Conservation (phyloP, 2,888 invertebrate genomes). For the Stenurella melanura region DNA sequence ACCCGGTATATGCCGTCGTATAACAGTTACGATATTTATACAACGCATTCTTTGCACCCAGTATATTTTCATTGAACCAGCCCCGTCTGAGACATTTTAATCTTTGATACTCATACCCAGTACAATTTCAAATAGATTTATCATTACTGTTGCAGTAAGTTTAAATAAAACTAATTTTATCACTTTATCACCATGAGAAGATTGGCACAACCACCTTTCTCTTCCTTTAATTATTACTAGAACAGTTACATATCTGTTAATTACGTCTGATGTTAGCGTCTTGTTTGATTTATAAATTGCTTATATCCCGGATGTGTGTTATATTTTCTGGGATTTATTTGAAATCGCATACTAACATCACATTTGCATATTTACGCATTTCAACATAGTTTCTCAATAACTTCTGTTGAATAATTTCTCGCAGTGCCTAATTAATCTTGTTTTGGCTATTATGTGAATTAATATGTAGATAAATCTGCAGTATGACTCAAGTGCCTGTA, state of each 20-base stretch:
- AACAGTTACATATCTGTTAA: slow-evolving; percentile 34
- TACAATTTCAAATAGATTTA: no score
- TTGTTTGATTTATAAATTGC: slow-evolving; percentile 27
- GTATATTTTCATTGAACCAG: no score
- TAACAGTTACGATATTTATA: no score
- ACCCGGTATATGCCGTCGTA: no score
- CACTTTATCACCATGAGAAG: not conserved
- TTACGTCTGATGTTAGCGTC: slow-evolving; percentile 5
- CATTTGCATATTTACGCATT: not conserved
- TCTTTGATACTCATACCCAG: no score
- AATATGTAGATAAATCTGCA: not conserved
- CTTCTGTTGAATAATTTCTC: no score
- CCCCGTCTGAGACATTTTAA: no score
- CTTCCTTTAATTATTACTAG: slow-evolving; percentile 42
- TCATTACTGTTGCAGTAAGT: no score
- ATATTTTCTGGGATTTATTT: slow-evolving; percentile 20
- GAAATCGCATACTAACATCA: not conserved
- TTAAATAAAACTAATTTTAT: not conserved
- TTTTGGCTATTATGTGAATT: no score
- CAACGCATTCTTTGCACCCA: no score
- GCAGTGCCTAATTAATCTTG: no score
- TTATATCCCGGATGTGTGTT: slow-evolving; percentile 33
- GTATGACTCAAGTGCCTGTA: no score
- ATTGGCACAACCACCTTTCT: slow-evolving; percentile 37
- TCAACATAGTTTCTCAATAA: slow-evolving; percentile 4